Evolutionary conservation across 1,140 invertebrate genomes (phyloP).

Genomic region (Pristionchus pacificus): DNA sequence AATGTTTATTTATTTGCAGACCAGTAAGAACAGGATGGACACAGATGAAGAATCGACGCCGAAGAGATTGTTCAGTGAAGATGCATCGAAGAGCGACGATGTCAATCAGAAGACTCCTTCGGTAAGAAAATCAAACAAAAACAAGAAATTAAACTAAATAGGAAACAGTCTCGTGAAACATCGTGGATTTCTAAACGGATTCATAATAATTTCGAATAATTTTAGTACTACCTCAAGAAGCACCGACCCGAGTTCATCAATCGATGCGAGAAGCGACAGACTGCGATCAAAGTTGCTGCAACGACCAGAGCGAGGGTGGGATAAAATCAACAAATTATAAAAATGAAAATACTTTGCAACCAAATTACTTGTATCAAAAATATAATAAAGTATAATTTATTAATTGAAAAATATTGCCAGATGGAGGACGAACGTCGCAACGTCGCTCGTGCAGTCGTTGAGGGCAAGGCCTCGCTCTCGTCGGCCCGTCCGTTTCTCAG

Average conservation of each 20-base stretch:
- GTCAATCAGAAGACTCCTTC: too few relatives aligned
- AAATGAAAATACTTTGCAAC: not conserved
- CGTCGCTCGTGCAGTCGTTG: slow-evolving; percentile 5
- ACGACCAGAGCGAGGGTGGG: slow-evolving; percentile 7
- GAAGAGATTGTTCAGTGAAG: not conserved
- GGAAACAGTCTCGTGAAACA: too few relatives aligned
- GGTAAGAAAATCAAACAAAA: too few relatives aligned
- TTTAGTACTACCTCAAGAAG: not conserved
- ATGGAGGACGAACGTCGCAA: not conserved
- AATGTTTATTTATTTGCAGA: too few relatives aligned
- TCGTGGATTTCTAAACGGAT: too few relatives aligned
- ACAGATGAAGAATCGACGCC: not conserved
- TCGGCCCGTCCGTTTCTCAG: not conserved
- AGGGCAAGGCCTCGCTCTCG: not conserved
- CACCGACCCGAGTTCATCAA: slow-evolving; percentile 19
- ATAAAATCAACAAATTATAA: not conserved
- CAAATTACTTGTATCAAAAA: not conserved
- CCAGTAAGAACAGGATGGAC: not conserved
- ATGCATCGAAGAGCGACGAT: too few relatives aligned
- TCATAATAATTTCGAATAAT: not conserved
- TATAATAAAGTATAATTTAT: not conserved
- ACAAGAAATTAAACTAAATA: too few relatives aligned
- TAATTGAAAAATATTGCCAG: not conserved
- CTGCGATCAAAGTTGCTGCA: slow-evolving; percentile 8
- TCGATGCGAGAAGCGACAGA: slow-evolving; percentile 6